Evolutionary conservation across 2,888 invertebrate genomes (phyloP), one percentile per base, ranked within the genome.

Genomic region (Dynastes hyllus): DNA sequence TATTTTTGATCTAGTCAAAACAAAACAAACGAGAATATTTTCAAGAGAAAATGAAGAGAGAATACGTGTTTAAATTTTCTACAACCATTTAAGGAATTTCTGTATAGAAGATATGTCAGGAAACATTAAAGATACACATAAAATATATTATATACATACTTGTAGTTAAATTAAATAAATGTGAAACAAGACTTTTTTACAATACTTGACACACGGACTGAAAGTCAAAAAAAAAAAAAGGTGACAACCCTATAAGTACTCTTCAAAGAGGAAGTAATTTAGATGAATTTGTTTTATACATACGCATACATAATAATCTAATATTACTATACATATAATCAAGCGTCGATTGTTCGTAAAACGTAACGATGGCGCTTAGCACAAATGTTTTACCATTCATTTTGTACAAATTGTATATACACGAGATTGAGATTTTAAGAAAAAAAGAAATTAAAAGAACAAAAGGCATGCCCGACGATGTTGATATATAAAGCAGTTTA

Each of bases 401-500:
- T 81, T 81, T 80, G 81, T 82, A 80, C 80, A 81, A 80, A 81
- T 78, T 79, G 76, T 79, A 79, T 51, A 79, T 79, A 79, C 79
- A 78, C 73, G 22, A 75, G 51, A 63, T 45, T 40, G 37, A 76
- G 53, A 69, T 45, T 67, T 32, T 16, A 77, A 70, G 58, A 77
- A 27, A 71, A 78, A 78, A 81, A 82, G 81, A 81, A 79, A 22
- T 22, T 22, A 81, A 51, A 78, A 55, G 71, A 51, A n/a, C n/a
- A 55, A 6, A 73, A 45, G 45, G 45, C 45, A 45, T 45, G 45
- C 45, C 45, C 45, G 8, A 45, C 45, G 45, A 45, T 45, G 45
- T 45, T 45, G 45, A 11, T 45, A 76, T 87, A 86, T 87, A 87
- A 85, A 84, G 45, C 83, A 79, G 77, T 83, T 86, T 86, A 84